Conservation (phyloP, 2,797 vertebrate species). For the Buphagus erythrorhynchus region DNA sequence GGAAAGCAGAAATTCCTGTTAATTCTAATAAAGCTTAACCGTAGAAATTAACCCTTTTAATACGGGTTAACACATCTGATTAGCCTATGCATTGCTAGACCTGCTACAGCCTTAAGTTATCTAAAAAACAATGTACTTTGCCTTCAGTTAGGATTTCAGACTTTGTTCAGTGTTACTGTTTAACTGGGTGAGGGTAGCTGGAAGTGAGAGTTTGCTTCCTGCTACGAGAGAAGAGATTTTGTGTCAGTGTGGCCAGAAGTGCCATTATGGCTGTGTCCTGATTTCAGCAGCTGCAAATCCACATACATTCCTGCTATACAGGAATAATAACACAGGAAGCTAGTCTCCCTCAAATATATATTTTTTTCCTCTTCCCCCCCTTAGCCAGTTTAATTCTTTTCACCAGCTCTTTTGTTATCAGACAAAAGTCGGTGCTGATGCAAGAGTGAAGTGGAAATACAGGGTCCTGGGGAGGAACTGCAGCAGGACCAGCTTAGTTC, state of each 20-base stretch:
- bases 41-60: background rate
- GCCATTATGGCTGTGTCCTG: background rate
- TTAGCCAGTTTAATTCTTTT: background rate
- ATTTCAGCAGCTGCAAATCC: background rate
- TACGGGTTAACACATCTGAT: background rate
- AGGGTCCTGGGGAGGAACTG: background rate
- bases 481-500: constrained; percentile 7
- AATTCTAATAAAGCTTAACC: background rate
- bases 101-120: background rate
- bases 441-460: background rate
- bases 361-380: background rate
- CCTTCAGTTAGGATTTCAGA: constrained; percentile 43
- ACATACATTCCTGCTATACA: background rate
- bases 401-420: background rate
- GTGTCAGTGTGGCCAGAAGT: background rate
- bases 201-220: constrained; percentile 9
- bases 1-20: background rate
- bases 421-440: background rate
- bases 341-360: background rate
- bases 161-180: constrained; percentile 65
- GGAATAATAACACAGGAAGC: background rate
- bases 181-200: constrained; percentile 13
- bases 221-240: background rate
- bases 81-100: background rate
- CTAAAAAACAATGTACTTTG: constrained; percentile 53